A percentile compares a stretch with the other conserved stretches of the same genome.
Evolutionary conservation across 2,888 invertebrate species (phyloP).

Genomic region (Plagodis dolabraria): DNA sequence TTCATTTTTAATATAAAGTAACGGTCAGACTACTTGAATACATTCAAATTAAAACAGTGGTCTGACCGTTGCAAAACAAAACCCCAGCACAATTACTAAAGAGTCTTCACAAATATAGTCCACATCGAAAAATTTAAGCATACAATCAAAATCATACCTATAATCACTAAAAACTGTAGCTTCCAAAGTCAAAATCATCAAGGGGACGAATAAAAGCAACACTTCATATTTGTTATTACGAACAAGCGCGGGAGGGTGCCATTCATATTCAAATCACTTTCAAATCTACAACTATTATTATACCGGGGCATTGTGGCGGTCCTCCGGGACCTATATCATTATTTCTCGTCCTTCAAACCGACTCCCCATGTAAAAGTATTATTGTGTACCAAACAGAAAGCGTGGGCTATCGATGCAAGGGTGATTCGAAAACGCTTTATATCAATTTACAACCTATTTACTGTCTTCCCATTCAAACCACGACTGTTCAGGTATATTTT

Average conservation of each 20-base stretch:
- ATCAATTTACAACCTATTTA: slow-evolving; percentile 75
- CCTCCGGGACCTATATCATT: slow-evolving; percentile 82
- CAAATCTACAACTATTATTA: slow-evolving; percentile 85
- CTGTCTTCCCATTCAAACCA: slow-evolving; percentile 60
- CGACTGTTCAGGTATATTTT: slow-evolving; percentile 63
- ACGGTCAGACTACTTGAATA: too few species aligned
- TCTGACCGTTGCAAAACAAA: slow-evolving; percentile 30
- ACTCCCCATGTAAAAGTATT: slow-evolving; percentile 73
- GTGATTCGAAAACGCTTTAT: slow-evolving; percentile 75
- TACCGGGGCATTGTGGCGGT: slow-evolving; percentile 75
- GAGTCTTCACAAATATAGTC: slow-evolving; percentile 40
- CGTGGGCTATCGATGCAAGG: slow-evolving; percentile 58
- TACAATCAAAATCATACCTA: slow-evolving; percentile 52
- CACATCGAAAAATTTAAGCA: slow-evolving; percentile 23
- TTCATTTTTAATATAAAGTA: too few species aligned
- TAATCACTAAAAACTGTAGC: slow-evolving; percentile 71
- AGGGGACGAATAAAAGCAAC: slow-evolving; percentile 75
- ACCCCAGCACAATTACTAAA: slow-evolving; percentile 37
- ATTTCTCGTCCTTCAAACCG: slow-evolving; percentile 78
- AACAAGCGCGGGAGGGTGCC: slow-evolving; percentile 78
- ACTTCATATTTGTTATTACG: slow-evolving; percentile 84
- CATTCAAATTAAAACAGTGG: slow-evolving; percentile 1
- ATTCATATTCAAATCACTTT: slow-evolving; percentile 84
- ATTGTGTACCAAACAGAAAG: slow-evolving; percentile 60
- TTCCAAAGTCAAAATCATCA: slow-evolving; percentile 76